Evolutionary conservation across 2,113 vertebrate species (phyloP).

Genomic region (Sylvietta virens): DNA sequence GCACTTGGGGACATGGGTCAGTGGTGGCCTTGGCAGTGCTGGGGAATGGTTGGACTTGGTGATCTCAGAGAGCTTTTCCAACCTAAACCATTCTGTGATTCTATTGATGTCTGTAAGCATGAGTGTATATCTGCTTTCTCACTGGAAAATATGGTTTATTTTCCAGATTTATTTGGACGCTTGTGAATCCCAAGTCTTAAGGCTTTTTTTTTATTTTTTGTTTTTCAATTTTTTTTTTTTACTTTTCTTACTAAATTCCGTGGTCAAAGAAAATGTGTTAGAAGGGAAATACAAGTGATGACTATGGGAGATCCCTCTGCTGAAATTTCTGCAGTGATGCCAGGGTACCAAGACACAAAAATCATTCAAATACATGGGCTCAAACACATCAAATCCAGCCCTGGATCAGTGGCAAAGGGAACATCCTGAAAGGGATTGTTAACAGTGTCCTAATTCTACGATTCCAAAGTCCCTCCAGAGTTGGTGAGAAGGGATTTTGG

Average conservation of each 20-base stretch:
- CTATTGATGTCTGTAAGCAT: neutral
- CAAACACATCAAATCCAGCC: neutral
- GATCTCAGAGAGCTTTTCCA: neutral
- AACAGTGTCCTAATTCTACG: neutral
- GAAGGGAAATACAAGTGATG: neutral
- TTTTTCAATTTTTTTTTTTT: neutral
- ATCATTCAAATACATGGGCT: accelerated
- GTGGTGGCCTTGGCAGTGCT: neutral
- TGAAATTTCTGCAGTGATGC: neutral
- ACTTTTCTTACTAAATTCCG: neutral
- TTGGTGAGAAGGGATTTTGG: neutral
- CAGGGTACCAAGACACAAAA: neutral
- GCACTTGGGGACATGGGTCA: neutral
- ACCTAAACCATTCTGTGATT: neutral
- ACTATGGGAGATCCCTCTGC: neutral
- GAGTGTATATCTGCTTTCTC: neutral
- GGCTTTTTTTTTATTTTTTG: neutral
- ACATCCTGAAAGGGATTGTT: neutral
- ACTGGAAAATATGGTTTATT: neutral
- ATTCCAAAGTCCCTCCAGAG: neutral
- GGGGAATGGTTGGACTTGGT: accelerated
- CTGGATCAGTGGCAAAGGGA: neutral
- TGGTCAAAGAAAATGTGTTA: neutral
- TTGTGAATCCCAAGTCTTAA: neutral
- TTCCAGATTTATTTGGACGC: neutral